Base-by-base conservation (phyloP, 2,797 vertebrate species). In the Scarus forsteni region DNA sequence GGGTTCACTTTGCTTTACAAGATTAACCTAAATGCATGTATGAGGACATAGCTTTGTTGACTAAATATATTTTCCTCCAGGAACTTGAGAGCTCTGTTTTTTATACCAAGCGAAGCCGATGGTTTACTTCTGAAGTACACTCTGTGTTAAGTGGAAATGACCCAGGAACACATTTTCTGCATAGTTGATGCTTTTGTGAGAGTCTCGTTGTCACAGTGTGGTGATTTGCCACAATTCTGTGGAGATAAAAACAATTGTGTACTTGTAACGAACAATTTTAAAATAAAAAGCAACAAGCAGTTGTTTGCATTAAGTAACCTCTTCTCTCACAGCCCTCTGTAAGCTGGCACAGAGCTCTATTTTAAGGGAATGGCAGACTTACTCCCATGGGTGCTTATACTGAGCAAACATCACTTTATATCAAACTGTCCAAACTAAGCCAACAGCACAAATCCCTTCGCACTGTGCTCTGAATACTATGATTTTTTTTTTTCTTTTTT, bases 331-430 rank as follows among this genome's bases (percentile, higher is more conserved):
- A 12, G 14, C 19, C 14, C 11, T 6, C 44, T 66, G 40, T 46
- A 50, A 27, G 54, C 51, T 35, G 27, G 54, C 45, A 48, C 62
- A 60, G 35, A 70, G 46, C 46, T 70, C 59, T 60, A 69, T 77
- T 82, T 82, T 42, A 69, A 75, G 15, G 71, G 56, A 76, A 75
- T 42, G 65, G 62, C 18, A 8, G 52, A 64, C 13, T 4, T 77
- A 15, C 16, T 83, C 84, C 71, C 75, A 57, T 43, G 39, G 66
- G 78, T 51, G 70, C 76, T 65, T 66, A 27, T 27, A 54, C 48
- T 65, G 69, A 83, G 77, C 82, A 86, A 86, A 80, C 71, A 70
- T 77, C 60, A 70, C 74, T 83, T 86, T 72, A 66, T 58, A 85
- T 89, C 74, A 83, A 73, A 75, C 65, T 77, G 75, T 73, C 75